Conservation (phyloP, 2,888 invertebrate species). For the Pseudococcus longispinus region DNA sequence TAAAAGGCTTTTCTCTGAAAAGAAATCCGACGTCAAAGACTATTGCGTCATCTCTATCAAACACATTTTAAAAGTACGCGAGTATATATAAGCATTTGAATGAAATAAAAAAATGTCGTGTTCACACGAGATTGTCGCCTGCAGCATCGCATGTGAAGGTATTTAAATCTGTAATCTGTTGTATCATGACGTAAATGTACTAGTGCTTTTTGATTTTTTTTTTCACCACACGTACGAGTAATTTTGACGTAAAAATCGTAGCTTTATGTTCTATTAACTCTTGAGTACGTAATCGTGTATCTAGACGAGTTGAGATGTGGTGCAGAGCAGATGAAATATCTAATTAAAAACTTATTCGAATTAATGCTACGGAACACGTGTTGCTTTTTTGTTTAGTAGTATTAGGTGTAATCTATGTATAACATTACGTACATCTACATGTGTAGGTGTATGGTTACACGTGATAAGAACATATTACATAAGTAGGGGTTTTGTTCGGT, state of each 20-base stretch:
- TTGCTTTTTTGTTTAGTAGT: no score
- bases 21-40: no score
- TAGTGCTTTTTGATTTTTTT: not conserved
- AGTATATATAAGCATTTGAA: no score
- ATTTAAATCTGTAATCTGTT: not conserved
- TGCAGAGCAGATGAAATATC: slow-evolving; percentile 1
- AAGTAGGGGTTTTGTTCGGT: not conserved
- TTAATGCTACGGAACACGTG: slow-evolving; percentile 15
- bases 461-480: not conserved
- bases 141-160: not conserved
- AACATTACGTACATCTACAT: not conserved
- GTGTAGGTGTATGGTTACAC: not conserved
- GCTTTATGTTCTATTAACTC: slow-evolving; percentile 9
- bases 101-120: not conserved
- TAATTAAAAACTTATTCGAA: slow-evolving; percentile 8
- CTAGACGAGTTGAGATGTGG: not conserved
- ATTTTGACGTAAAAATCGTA: not conserved
- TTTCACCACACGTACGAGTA: not conserved
- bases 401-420: no score
- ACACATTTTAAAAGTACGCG: no score
- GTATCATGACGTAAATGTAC: not conserved
- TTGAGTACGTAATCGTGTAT: not conserved
- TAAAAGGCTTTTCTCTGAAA: no score
- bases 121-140: not conserved
- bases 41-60: not conserved